Conservation (phyloP, 2,888 invertebrate species). For the Eilema depressum region DNA sequence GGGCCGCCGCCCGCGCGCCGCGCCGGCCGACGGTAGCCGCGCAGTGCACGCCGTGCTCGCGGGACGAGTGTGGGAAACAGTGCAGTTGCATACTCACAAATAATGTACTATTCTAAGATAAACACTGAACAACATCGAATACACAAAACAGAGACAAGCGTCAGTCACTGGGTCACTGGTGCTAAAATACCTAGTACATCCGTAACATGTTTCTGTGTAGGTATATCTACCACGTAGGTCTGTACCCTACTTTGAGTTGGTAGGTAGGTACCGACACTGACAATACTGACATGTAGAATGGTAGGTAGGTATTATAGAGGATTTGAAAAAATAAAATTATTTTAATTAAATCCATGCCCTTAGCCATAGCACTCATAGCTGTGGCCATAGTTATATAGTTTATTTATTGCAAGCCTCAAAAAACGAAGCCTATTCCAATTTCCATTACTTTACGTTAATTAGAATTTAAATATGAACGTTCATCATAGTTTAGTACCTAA, state of each 20-base stretch:
- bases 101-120: constrained; percentile 33
- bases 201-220: constrained; percentile 23
- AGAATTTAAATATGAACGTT: neutral
- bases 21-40: constrained; percentile 11
- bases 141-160: constrained; percentile 55
- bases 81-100: constrained; percentile 27
- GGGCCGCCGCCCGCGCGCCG: neutral
- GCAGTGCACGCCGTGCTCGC: constrained; percentile 28
- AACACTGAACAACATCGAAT: constrained; percentile 55
- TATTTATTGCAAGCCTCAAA: too few relatives aligned
- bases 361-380: too few relatives aligned
- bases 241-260: neutral
- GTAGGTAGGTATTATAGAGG: neutral
- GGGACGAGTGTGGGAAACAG: constrained; percentile 17
- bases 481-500: neutral
- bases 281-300: too few relatives aligned
- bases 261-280: neutral
- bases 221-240: neutral
- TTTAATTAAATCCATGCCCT: neutral
- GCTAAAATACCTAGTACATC: constrained; percentile 35
- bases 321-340: neutral
- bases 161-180: constrained; percentile 28
- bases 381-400: neutral
- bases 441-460: neutral
- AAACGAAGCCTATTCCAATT: neutral